Evolutionary conservation across 2,113 vertebrate species (phyloP), one percentile per base, ranked within the genome.

Genomic region (Mormoops blainvillei): DNA sequence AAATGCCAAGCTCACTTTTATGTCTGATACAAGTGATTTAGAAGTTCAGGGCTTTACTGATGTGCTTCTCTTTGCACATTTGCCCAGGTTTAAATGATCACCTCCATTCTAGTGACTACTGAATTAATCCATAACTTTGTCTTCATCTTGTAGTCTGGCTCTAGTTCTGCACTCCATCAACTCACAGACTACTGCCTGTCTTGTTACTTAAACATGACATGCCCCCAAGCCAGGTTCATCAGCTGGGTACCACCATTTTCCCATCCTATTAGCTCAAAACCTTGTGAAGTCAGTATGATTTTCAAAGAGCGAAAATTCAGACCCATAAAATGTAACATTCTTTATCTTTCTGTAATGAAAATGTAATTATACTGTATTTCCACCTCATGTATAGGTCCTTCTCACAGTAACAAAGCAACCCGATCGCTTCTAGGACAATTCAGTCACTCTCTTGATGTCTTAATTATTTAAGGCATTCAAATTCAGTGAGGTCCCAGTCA

Each of bases 281-380:
- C 43, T 85, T 33, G 31, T 76, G 71, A 94, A 80, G 65, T 81
- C 71, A 63, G 12, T 41, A 15, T 7, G 3, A 38, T 87, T 89
- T 68, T 50, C 61, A 71, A 80, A 81, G 45, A 88, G 54, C 61
- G 20, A 28, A 87, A 73, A 89, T 68, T 52, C 36, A 89, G 33
- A 81, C 33, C 14, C 65, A 11, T 28, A 43, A 94, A 80, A 68
- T 48, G 3, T 84, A 54, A n/a, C 22, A 56, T 74, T 77, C 41
- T 41, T 86, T 82, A 54, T 63, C 86, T 91, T 88, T 63, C 20
- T 82, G 13, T 50, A 61, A 31, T 71, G 45, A 93, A 94, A 81
- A 45, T 61, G 3, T 85, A 74, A 91, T 91, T 80, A 83, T 82
- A 89, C 80, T 58, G 63, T 83, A 67, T 67, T 85, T 96, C 91